Evolutionary conservation across 2,888 invertebrate genomes (phyloP).

Genomic region (Isoperla grammatica): DNA sequence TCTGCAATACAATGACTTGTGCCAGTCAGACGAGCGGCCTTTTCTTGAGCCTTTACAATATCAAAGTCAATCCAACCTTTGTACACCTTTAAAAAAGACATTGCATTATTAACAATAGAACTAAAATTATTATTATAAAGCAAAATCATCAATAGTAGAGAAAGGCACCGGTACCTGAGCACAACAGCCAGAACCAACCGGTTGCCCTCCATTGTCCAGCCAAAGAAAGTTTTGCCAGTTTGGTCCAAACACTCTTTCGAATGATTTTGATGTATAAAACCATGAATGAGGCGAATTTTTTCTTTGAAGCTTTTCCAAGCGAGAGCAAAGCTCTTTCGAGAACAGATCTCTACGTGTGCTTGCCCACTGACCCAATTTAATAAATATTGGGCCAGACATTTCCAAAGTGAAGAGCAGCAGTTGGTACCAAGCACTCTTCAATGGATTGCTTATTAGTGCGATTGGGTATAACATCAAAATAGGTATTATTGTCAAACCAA

Average conservation of each 20-base stretch:
- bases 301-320: conserved; percentile 41
- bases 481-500: conserved; percentile 19
- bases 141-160: no score
- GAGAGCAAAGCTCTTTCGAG: conserved; percentile 43
- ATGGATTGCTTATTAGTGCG: not conserved
- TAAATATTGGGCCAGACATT: conserved; percentile 46
- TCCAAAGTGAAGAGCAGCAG: conserved; percentile 36
- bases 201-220: conserved; percentile 40
- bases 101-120: no score
- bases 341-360: conserved; percentile 47
- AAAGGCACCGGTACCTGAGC: no score
- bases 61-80: conserved; percentile 39
- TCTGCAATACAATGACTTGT: no score
- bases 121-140: no score
- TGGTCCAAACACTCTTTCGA: conserved; percentile 41
- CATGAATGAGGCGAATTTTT: conserved; percentile 41
- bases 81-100: conserved; percentile 37
- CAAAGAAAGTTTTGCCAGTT: conserved; percentile 41
- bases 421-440: conserved; percentile 20
- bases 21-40: no score
- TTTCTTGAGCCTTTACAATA: no score
- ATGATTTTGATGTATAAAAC: conserved; percentile 39
- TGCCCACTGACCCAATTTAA: conserved; percentile 50
- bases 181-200: conserved; percentile 50
- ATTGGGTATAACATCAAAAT: conserved; percentile 23